Evolutionary conservation across 2,888 invertebrate genomes (phyloP).

Genomic region (Sialis fuliginosa): DNA sequence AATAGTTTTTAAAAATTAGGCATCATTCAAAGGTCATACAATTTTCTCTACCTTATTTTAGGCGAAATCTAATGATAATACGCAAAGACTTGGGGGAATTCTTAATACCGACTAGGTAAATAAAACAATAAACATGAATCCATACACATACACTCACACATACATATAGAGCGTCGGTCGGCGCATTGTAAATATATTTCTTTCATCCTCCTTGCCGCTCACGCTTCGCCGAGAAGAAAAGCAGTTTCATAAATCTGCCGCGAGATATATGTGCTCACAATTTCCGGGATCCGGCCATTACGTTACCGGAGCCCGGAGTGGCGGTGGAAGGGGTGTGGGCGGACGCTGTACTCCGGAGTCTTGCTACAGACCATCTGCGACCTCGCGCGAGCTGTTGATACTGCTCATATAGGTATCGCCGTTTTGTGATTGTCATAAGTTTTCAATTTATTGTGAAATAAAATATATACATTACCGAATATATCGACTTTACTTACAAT

Average conservation of each 20-base stretch:
- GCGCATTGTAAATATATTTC: constrained; percentile 6
- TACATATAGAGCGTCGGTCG: neutral
- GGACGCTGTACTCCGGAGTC: constrained; percentile 1
- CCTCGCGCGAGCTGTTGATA: no score
- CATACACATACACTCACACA: neutral
- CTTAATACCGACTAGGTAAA: neutral
- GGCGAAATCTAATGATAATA: neutral
- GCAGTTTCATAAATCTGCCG: constrained; percentile 82
- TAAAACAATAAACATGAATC: neutral
- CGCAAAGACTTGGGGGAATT: neutral
- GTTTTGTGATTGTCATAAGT: no score
- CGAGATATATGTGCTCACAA: constrained; percentile 81
- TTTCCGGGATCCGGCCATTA: constrained; percentile 83
- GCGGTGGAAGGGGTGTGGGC: constrained; percentile 6
- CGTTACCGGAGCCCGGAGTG: constrained; percentile 23
- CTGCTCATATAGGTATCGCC: no score
- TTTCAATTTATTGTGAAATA: no score
- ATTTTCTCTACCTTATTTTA: neutral
- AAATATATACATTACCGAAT: no score
- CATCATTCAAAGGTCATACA: no score
- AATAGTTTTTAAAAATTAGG: no score
- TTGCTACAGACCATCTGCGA: constrained; percentile 1
- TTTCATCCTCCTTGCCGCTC: constrained; percentile 3
- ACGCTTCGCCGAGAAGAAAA: constrained; percentile 23
- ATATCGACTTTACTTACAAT: no score